Base-by-base conservation (phyloP, 2,888 invertebrate species). In the Xestia xanthographa region DNA sequence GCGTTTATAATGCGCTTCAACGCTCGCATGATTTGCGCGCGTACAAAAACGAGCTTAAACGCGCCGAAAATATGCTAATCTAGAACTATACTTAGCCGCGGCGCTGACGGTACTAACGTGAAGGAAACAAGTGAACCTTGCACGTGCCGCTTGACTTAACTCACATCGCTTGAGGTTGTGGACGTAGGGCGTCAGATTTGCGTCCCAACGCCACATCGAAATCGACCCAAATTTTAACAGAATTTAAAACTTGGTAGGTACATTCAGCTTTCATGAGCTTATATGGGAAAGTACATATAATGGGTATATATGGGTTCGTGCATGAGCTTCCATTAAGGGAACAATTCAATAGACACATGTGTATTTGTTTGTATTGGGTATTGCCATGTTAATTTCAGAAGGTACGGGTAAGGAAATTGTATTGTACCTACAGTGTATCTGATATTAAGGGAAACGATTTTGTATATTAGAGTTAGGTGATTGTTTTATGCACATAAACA, bases 291-390 rank as follows among this genome's bases (percentile, higher is more conserved):
- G 45, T 20, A n/a, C n/a, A 12, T 14, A n/a, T 29, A 11, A 34
- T 43, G n/a, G 17, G 22, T 50, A 79, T 11, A 20, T 58, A 58
- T 17, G 17, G 14, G 26, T 56, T n/a, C 53, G 12, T 56, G 5
- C 45, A 34, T 26, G 11, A 38, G 53, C 70, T 66, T 48, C 41
- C 41, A 34, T 62, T 53, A 60, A 14, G 11, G 26, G 12, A 62
- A 79, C 34, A 14, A 14, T 43, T 79, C 62, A 45, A 79, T 78
- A 48, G 50, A 48, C 20, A 12, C 14, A 45, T 66, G 34, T 77
- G 65, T 62, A 83, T 68, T 68, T 65, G 83, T 60, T 77, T 67
- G 83, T 56, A 68, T 63, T 63, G 77, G 56, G 53, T 48, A 60
- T 83, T 53, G 20, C 43, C 26, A 79, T 72, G 65, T 14, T 84